Evolutionary conservation across 2,797 vertebrate genomes (phyloP).

Genomic region (Pangasius krempfi): DNA sequence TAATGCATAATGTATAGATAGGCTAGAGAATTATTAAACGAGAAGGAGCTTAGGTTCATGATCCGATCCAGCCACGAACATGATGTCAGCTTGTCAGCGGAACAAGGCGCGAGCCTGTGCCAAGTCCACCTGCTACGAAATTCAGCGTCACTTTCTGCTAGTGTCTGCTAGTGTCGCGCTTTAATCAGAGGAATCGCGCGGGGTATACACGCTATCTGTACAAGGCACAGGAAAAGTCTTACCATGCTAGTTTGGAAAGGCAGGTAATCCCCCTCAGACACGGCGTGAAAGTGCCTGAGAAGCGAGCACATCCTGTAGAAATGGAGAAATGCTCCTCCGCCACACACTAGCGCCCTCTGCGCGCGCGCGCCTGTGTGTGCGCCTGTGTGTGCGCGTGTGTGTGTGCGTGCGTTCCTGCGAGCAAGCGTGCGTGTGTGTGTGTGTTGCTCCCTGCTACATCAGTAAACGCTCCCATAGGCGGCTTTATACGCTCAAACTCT

Average conservation of each 20-base stretch:
- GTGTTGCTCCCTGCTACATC: slow-evolving; percentile 2
- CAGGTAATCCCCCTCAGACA: slow-evolving; percentile 59
- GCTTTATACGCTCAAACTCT: slow-evolving; percentile 4
- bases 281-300: slow-evolving; percentile 51
- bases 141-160: not conserved
- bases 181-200: not conserved
- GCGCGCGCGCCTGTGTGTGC: not conserved
- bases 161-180: not conserved
- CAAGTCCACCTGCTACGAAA: not conserved
- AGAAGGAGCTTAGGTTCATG: slow-evolving; percentile 19
- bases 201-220: not conserved
- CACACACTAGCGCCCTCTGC: slow-evolving; percentile 32
- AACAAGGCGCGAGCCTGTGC: not conserved
- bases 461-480: not conserved
- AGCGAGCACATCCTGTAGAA: slow-evolving; percentile 46
- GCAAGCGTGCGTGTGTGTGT: not conserved
- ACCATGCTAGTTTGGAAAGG: slow-evolving; percentile 61
- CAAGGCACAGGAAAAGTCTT: slow-evolving; percentile 41
- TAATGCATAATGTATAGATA: not conserved
- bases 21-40: not conserved
- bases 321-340: slow-evolving; percentile 6
- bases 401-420: not conserved
- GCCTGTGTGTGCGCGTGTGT: too few relatives aligned
- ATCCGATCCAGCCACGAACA: not conserved
- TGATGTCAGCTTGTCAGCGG: slow-evolving; percentile 11